A percentile compares a stretch with the other conserved stretches of the same genome.
These are phyloP conservation scores for Silurus asotus DNA, from an alignment of 2,113 vertebrate species.

Conservation along the genomic window DNA sequence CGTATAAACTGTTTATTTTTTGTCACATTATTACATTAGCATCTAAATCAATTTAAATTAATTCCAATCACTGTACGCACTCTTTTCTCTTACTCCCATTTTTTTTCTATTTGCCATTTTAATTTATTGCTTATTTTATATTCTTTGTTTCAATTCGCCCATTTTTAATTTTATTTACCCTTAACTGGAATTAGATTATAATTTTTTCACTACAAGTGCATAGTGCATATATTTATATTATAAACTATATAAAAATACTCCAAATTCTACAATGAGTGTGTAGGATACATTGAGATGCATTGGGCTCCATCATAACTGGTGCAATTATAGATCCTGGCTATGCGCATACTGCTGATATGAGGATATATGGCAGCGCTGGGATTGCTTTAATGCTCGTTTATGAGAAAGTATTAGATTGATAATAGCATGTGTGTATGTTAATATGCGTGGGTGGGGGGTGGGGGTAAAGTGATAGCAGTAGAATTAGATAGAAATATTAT, in stretches of 20 bases:
- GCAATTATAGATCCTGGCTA: background rate
- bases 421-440: background rate
- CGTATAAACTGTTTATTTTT: background rate
- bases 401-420: background rate
- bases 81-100: background rate
- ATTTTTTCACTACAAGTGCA: background rate
- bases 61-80: background rate
- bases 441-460: background rate
- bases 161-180: background rate
- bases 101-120: background rate
- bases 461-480: background rate
- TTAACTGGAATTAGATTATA: background rate
- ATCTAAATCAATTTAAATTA: background rate
- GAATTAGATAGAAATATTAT: background rate
- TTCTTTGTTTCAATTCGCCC: background rate
- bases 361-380: no score
- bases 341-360: background rate
- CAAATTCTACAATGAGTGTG: background rate
- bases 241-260: no score
- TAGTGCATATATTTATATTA: no score
- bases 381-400: background rate
- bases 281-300: background rate
- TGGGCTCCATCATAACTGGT: background rate
- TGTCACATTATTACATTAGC: background rate
- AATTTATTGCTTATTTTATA: background rate